Evolutionary conservation across 1,140 invertebrate genomes (phyloP), one percentile per base, ranked within the genome.

Genomic region (Drosophila sulfurigaster): DNA sequence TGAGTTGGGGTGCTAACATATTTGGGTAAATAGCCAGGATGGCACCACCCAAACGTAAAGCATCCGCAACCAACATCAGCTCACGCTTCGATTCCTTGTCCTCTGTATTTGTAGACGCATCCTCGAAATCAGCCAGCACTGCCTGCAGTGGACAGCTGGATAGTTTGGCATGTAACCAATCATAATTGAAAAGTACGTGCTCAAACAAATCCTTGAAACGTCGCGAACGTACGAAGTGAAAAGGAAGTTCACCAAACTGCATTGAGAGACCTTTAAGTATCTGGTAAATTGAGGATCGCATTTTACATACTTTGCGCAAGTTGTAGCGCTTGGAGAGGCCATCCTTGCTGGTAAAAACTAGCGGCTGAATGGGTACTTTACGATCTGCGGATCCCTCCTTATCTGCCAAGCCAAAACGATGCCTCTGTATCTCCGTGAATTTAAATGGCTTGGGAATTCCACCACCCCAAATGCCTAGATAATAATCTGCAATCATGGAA

Each of bases 401-500:
- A 83, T 98, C 97, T 5, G 96, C 96, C 64, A 98, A 93, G 86
- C 97, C 97, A 83, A 97, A 98, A 75, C 95, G 94, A 79, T 49
- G 93, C 45, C 81, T 70, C 63, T 99, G 98, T 63, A 99, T 98
- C 93, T 99, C 98, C 0, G 98, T 99, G 82, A 98, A 99, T 89
- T 98, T 98, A 89, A 99, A 99, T 0, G 96, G 98, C 85, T 99
- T 99, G 0, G 98, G 97, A 56, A 94, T 95, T 1, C 98, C 98
- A 11, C 98, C 98, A 30, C 98, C 97, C 98, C 98, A 99, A 71
- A 97, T 98, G 3, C 98, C 98, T 11, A 99, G 93, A 92, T 98
- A 99, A 92, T 99, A 99, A 93, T 99, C 99, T 1, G 99, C 98
- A 72, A 99, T 99, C 93, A 97, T 97, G 1, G 98, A 99, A 92